Conservation (phyloP, 2,113 vertebrate species). For the Oreocharis arfaki region DNA sequence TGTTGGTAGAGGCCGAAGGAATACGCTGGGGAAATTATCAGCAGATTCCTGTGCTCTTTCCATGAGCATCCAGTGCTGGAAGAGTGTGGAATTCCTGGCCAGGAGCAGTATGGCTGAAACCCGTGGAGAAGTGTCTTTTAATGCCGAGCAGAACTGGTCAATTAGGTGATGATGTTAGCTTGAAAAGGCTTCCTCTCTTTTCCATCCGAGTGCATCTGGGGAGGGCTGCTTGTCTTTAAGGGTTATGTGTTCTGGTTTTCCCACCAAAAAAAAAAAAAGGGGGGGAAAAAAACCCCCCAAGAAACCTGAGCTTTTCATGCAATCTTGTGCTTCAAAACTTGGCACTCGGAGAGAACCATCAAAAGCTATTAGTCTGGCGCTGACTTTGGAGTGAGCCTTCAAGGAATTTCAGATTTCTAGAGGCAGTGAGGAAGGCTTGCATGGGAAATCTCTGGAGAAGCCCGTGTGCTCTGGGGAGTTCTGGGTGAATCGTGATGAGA, state of each 20-base stretch:
- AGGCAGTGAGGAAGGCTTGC: neutral
- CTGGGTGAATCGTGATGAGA: neutral
- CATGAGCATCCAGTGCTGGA: neutral
- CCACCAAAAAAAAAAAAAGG: neutral
- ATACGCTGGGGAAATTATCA: neutral
- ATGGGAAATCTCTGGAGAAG: neutral
- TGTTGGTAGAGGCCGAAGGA: neutral
- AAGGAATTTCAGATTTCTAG: neutral
- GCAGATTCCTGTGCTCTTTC: neutral
- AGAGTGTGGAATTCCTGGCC: neutral
- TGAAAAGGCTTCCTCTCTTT: neutral
- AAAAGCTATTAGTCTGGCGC: neutral
- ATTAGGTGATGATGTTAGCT: neutral
- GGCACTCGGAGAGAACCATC: neutral
- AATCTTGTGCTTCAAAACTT: neutral
- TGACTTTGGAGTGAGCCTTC: neutral
- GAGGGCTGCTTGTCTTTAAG: neutral
- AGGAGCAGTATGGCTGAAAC: neutral
- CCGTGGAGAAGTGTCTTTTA: neutral
- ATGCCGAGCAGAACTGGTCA: neutral
- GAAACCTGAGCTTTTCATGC: neutral
- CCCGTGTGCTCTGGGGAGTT: neutral
- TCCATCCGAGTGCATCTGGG: neutral
- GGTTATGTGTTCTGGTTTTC: neutral
- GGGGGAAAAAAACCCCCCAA: no score